Percentiles rank a stretch among this genome's conserved stretches.
Conservation (phyloP, 2,113 vertebrate genomes). For the Corythoichthys haematopterus region DNA sequence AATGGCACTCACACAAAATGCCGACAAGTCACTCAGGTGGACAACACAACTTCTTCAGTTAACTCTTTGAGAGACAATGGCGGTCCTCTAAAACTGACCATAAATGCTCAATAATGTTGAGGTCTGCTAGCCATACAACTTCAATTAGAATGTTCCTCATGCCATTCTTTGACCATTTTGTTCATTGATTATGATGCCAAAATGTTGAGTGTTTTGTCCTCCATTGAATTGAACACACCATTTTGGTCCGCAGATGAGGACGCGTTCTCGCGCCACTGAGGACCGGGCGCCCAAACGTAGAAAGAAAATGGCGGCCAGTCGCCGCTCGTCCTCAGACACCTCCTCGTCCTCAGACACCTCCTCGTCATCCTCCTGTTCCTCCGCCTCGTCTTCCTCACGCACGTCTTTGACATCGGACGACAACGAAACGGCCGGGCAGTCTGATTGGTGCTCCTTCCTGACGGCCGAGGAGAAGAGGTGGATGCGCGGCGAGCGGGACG, state of each 20-base stretch:
- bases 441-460: constrained; percentile 35
- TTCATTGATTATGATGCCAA: too few species aligned
- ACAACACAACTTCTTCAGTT: too few species aligned
- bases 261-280: neutral
- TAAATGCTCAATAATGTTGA: too few species aligned
- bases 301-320: constrained; percentile 1
- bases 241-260: constrained; percentile 19
- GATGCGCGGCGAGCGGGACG: constrained; percentile 23
- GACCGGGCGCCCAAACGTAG: constrained; percentile 37
- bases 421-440: neutral
- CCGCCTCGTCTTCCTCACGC: constrained; percentile 7
- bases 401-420: neutral
- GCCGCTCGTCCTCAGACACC: constrained; percentile 15
- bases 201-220: too few species aligned
- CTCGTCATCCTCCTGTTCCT: neutral
- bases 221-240: too few species aligned
- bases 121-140: too few species aligned
- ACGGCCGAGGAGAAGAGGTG: constrained; percentile 52
- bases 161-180: too few species aligned
- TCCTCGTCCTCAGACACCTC: constrained; percentile 30
- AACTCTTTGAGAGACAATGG: too few species aligned
- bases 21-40: too few species aligned
- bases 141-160: too few species aligned
- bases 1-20: too few species aligned
- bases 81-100: too few species aligned